Conservation (phyloP, 2,797 vertebrate species). For the Aulostomus chinensis region DNA sequence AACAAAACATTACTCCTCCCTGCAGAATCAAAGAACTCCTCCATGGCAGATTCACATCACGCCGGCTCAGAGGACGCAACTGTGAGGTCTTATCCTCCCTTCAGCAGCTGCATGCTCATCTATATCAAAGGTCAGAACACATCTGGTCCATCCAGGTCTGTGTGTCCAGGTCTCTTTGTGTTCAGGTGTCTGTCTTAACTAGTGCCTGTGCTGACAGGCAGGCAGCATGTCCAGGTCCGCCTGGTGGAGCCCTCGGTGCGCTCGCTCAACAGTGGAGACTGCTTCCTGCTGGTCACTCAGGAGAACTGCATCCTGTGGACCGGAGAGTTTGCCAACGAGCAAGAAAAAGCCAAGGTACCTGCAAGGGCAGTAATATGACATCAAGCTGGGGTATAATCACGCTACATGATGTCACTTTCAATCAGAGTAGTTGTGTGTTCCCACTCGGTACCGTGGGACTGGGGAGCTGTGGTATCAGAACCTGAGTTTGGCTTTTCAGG, state of each 20-base stretch:
- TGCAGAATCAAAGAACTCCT: constrained; percentile 76
- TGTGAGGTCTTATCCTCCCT: constrained; percentile 61
- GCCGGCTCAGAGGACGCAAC: constrained; percentile 43
- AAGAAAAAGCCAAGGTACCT: constrained; percentile 80
- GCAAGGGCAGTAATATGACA: background rate
- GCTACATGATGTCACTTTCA: too few species aligned
- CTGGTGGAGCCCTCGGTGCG: constrained; percentile 73
- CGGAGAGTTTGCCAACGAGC: constrained; percentile 77
- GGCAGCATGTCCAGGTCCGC: constrained; percentile 79
- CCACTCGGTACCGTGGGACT: too few species aligned
- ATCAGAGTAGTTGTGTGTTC: background rate
- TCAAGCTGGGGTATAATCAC: too few species aligned
- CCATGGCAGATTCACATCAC: constrained; percentile 10
- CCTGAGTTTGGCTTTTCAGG: constrained; percentile 48
- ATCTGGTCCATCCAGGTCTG: too few species aligned
- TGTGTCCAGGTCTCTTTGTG: background rate
- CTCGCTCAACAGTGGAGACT: constrained; percentile 84
- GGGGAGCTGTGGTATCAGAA: background rate
- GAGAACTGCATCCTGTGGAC: constrained; percentile 80
- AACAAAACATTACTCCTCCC: background rate
- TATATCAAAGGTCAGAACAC: constrained; percentile 79
- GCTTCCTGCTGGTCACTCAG: constrained; percentile 80
- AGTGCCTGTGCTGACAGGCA: constrained; percentile 64
- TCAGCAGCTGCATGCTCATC: constrained; percentile 80
- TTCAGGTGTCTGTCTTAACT: too few species aligned